Percentiles rank a stretch among this genome's conserved stretches.
Conservation (phyloP, 2,113 vertebrate genomes). For the Dipodomys ordii region DNA sequence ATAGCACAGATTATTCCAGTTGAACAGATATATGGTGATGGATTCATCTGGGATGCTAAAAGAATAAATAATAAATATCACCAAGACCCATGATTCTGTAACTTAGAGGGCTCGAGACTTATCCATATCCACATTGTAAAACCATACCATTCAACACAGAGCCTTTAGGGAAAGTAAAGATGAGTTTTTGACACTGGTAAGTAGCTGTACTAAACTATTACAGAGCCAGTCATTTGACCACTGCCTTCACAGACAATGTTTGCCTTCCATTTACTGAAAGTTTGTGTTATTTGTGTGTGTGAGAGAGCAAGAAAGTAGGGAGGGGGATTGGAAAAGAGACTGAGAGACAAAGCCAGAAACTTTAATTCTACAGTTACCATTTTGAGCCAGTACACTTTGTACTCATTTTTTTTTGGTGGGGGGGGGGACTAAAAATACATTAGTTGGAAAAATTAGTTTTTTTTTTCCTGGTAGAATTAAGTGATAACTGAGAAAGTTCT, state of each 20-base stretch:
- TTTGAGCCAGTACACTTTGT: constrained; percentile 11
- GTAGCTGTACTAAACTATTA: not conserved
- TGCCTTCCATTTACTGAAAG: not conserved
- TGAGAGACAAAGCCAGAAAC: not conserved
- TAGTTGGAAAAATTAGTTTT: not conserved
- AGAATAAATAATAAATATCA: not conserved
- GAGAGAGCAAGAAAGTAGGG: not conserved
- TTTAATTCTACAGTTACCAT: constrained; percentile 29
- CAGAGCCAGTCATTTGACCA: not conserved
- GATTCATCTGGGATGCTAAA: not conserved
- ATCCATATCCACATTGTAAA: not conserved
- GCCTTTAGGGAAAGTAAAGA: not conserved
- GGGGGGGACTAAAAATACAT: not conserved
- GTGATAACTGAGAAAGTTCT: constrained; percentile 35
- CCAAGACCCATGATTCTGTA: not conserved
- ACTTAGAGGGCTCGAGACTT: not conserved
- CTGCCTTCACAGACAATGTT: not conserved
- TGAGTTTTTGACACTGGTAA: not conserved
- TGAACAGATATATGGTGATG: not conserved
- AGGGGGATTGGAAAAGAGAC: not conserved
- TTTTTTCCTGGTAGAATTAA: constrained; percentile 45
- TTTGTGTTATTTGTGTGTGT: not conserved
- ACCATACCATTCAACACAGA: not conserved
- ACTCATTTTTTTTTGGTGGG: not conserved
- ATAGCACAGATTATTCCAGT: not conserved